Evolutionary conservation across 2,113 vertebrate genomes (phyloP).

Genomic region (Nothoprocta pentlandii): DNA sequence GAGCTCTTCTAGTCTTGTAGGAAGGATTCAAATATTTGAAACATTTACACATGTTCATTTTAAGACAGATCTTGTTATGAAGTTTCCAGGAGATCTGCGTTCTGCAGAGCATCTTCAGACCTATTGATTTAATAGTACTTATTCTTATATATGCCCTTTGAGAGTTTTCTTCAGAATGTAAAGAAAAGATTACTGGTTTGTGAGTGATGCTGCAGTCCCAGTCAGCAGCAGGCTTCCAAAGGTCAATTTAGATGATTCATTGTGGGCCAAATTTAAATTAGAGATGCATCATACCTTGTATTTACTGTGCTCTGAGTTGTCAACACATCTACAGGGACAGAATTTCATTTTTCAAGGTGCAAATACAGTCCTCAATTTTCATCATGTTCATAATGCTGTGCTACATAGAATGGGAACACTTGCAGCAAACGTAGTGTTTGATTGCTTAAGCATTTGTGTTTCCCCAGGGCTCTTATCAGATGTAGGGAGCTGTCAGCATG

Average conservation of each 20-base stretch:
- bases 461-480: background rate
- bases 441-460: conserved; percentile 1
- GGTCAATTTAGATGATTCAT: background rate
- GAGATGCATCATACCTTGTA: background rate
- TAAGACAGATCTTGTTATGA: background rate
- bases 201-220: background rate
- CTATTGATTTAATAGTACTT: background rate
- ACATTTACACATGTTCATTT: background rate
- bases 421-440: background rate
- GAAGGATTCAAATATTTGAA: background rate
- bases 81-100: background rate
- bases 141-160: background rate
- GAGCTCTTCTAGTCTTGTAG: background rate
- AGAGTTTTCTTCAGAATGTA: background rate
- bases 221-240: background rate
- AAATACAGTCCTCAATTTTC: background rate
- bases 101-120: background rate
- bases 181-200: background rate
- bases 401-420: background rate
- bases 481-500: background rate
- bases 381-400: background rate
- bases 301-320: background rate
- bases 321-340: background rate
- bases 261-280: background rate
- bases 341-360: background rate